Evolutionary conservation across 2,113 vertebrate species (phyloP).

Genomic region (Bucco capensis): DNA sequence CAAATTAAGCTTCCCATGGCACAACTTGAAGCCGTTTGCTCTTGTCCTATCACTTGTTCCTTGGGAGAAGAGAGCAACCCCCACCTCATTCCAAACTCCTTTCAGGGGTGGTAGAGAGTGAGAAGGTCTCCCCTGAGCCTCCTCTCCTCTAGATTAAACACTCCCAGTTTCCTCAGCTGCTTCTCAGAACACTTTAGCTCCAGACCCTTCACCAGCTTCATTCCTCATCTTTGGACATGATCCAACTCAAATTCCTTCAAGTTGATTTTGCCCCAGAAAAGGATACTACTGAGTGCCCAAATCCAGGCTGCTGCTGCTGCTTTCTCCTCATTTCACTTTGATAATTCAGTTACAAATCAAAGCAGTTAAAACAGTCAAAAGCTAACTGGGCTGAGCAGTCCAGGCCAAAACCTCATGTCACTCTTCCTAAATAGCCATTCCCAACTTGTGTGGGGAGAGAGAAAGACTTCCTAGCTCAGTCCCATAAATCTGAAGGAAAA

Average conservation of each 20-base stretch:
- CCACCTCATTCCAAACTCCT: too few relatives aligned
- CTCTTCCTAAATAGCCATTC: neutral
- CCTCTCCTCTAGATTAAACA: too few relatives aligned
- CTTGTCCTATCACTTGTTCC: too few relatives aligned
- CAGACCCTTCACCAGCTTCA: too few relatives aligned
- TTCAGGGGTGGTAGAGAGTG: too few relatives aligned
- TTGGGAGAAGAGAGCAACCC: too few relatives aligned
- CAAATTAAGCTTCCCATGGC: too few relatives aligned
- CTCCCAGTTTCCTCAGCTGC: too few relatives aligned
- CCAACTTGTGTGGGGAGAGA: neutral
- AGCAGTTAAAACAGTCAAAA: neutral
- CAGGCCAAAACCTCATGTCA: neutral
- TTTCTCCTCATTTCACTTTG: neutral
- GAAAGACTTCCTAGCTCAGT: constrained; percentile 11
- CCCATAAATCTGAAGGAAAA: neutral
- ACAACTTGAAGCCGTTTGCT: too few relatives aligned
- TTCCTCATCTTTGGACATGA: too few relatives aligned
- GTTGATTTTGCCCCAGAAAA: neutral
- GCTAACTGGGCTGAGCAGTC: neutral
- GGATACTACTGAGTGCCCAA: neutral
- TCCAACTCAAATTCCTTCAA: neutral
- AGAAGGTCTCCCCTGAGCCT: too few relatives aligned
- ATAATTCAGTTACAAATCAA: neutral
- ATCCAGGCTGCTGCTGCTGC: neutral
- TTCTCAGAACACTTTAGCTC: too few relatives aligned